phyloP scores from a whole-genome alignment of 2,113 vertebrate species.

The Corythoichthys haematopterus region DNA sequence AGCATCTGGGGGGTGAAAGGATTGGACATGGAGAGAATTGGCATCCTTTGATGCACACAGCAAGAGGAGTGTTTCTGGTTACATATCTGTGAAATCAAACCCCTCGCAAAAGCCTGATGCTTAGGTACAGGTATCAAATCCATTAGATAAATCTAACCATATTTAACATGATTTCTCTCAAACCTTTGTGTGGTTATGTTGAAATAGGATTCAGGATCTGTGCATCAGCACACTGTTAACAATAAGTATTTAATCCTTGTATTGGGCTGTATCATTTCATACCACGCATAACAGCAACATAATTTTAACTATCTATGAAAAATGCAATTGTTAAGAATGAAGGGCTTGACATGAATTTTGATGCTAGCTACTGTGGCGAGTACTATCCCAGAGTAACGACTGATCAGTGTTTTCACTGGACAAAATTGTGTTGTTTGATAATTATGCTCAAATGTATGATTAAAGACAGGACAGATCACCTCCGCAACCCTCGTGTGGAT shows the following conservation, averaged over 20 bases:
- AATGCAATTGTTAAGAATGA: background rate
- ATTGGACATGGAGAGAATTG: constrained; percentile 31
- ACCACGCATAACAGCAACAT: background rate
- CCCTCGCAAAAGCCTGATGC: constrained; percentile 43
- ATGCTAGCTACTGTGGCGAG: too few relatives aligned
- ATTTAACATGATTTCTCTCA: constrained; percentile 15
- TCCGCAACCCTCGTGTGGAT: too few relatives aligned
- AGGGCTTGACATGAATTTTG: too few relatives aligned
- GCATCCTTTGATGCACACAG: constrained; percentile 46
- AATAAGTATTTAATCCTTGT: background rate
- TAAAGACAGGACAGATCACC: too few relatives aligned
- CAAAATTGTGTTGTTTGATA: too few relatives aligned
- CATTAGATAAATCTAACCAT: constrained; percentile 49
- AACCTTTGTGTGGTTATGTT: constrained; percentile 1
- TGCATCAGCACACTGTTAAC: background rate
- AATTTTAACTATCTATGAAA: background rate
- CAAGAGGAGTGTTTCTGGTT: constrained; percentile 61
- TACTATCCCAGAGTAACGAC: too few relatives aligned
- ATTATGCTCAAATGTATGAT: too few relatives aligned
- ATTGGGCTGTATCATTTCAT: background rate
- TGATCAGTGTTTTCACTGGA: too few relatives aligned
- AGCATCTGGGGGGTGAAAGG: constrained; percentile 37
- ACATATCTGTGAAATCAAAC: constrained; percentile 62
- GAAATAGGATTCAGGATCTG: background rate
- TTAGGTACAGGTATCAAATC: constrained; percentile 58